Base-by-base conservation (phyloP, 2,888 invertebrate species). In the Ypsolopha sequella region DNA sequence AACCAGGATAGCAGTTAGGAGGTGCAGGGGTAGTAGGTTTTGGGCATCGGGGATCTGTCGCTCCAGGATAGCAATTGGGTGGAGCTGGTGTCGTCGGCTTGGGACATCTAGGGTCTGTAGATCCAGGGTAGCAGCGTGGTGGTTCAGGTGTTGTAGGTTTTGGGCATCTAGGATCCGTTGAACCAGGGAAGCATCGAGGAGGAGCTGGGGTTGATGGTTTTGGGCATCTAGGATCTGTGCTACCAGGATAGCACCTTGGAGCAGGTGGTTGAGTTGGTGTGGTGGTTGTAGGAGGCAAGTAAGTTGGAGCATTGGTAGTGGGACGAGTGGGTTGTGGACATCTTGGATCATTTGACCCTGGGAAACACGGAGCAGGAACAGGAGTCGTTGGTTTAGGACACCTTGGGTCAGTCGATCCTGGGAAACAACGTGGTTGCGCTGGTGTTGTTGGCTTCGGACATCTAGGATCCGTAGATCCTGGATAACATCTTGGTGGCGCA, bases 331-430 rank as follows among this genome's bases (percentile, higher is more conserved):
- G 70, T 14, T 48, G n/a, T 36, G 60, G 56, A 13, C 54, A 69
- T 24, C 62, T 51, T 0, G 64, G 64, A 54, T 70, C 68, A 4
- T 52, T 55, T 6, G 61, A 62, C 51, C 70, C 70, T 14, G 73
- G 73, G 58, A 69, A 68, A 55, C 68, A 66, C n/a, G 41, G 60
- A 1, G 57, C 67, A 36, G 54, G 53, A 6, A 57, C 44, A 35
- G 60, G 57, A 52, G 51, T 61, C 64, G 54, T 11, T 66, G 68
- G 56, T 74, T 71, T 80, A 74, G 68, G 68, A 54, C 80, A 80
- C 13, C 64, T 62, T 0, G 73, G 73, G 58, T 80, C 75, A 7
- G 54, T 58, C 9, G 58, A 57, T 13, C 65, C 62, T 2, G 58
- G 61, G 41, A 55, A 61, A 50, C 61, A 62, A 11, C 49, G 46